A percentile compares a stretch with the other conserved stretches of the same genome.
These are phyloP conservation scores for Heliocidaris tuberculata DNA, from an alignment of 35 echinoderm and acorn worm genomes.

Conservation along the genomic window DNA sequence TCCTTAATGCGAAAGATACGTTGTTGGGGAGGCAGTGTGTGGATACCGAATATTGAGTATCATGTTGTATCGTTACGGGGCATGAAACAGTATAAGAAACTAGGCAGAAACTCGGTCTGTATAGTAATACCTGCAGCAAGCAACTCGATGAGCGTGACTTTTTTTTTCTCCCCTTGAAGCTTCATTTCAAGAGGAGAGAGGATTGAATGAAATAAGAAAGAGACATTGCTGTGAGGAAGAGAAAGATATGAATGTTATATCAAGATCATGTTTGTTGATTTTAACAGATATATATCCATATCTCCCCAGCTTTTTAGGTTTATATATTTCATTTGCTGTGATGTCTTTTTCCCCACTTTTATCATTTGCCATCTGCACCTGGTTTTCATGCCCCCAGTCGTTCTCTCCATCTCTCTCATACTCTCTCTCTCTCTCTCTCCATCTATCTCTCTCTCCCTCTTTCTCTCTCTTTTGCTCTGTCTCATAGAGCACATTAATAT, in stretches of 20 bases:
- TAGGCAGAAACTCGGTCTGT: background rate
- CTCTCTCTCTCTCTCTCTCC: background rate
- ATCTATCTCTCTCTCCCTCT: background rate
- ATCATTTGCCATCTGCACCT: background rate
- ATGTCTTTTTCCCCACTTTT: background rate
- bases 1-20: slow-evolving; percentile 30
- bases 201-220: background rate
- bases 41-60: slow-evolving; percentile 47
- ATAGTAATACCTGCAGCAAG: background rate
- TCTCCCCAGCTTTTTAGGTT: background rate
- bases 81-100: background rate
- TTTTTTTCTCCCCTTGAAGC: background rate
- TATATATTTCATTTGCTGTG: background rate
- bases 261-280: slow-evolving; percentile 12
- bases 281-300: background rate
- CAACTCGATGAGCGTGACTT: background rate
- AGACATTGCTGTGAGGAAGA: background rate
- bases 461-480: background rate
- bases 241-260: background rate
- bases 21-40: slow-evolving; percentile 1
- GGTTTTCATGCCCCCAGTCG: background rate
- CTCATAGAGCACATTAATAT: background rate
- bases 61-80: slow-evolving; percentile 35
- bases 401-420: background rate
- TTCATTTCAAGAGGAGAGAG: background rate